These are phyloP conservation scores for Uria aalge DNA, from an alignment of 2,113 vertebrate genomes.

Conservation along the genomic window DNA sequence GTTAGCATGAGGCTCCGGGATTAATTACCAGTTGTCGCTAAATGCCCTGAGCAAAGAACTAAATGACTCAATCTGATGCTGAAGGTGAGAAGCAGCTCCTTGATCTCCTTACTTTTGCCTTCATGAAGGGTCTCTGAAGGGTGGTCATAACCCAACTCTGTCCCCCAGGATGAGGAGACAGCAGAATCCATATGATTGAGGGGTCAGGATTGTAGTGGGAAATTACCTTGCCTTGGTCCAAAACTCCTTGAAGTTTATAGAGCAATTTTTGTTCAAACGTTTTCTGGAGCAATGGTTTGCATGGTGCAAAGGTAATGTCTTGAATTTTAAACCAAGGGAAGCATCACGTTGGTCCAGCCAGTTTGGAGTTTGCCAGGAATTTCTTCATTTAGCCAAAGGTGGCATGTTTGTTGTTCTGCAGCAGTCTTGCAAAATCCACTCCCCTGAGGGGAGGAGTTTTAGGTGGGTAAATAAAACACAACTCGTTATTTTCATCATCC, in stretches of 20 bases:
- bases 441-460: conserved; percentile 4
- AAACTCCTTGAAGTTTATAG: not conserved
- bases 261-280: not conserved
- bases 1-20: not conserved
- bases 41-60: not conserved
- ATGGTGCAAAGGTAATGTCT: not conserved
- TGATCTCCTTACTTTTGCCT: not conserved
- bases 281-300: not conserved
- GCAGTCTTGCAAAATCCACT: conserved; percentile 16
- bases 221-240: not conserved
- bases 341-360: not conserved
- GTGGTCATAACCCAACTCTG: not conserved
- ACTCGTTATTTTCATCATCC: not conserved
- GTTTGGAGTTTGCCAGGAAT: not conserved
- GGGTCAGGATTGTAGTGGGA: not conserved
- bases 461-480: conserved; percentile 14
- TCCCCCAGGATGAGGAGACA: not conserved
- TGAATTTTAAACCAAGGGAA: not conserved
- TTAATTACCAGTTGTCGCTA: not conserved
- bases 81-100: not conserved
- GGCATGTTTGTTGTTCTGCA: conserved; percentile 13
- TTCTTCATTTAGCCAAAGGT: conserved; percentile 18
- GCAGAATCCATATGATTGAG: not conserved
- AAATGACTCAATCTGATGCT: not conserved
- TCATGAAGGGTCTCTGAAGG: not conserved